Evolutionary conservation across 1,140 invertebrate genomes (phyloP), one percentile per base, ranked within the genome.

Genomic region (Drosophila repletoides): DNA sequence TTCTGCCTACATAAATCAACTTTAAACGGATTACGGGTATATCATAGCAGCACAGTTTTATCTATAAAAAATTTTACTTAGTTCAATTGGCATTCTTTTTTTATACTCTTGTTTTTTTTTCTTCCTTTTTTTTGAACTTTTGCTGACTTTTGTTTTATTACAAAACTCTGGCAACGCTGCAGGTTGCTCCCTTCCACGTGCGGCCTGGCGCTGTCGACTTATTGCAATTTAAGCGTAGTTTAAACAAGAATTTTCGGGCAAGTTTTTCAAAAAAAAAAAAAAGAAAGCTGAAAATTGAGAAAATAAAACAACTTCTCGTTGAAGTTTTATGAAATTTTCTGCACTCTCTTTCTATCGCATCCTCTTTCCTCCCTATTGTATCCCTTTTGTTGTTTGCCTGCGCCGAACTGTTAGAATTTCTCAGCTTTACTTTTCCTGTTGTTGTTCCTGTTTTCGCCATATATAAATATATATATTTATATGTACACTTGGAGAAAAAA

Each of bases 141-240:
- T 19, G 52, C 40, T 24, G 58, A 64, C 76, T 80, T 77, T 77
- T 84, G 69, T 84, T 84, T 83, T 79, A 74, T 66, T 75, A 60
- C 52, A 43, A 21, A 67, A 64, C 66, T 75, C 74, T 63, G 38
- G 24, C 65, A 56, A 69, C 53, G 17, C 52, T 58, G 21, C 41
- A 48, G 52, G 29, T 76, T 10, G 28, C 41, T 48, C 49, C 12
- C 26, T 17, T 14, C 9, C 22, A 15, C 9, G 5, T 28, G 12
- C 40, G 24, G 15, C 7, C 14, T n/a, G n/a, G n/a, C 17, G 9
- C 38, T 43, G 51, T 26, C 59, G 58, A 45, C 65, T 73, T 84
- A 86, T 79, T 84, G 71, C 79, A 84, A 79, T 84, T 84, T 79
- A 84, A 84, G 79, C 80, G 74, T 66, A 79, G 79, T 84, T 84